Conservation (phyloP, 2,888 invertebrate genomes). For the Lepidocyrtinus sp. region DNA sequence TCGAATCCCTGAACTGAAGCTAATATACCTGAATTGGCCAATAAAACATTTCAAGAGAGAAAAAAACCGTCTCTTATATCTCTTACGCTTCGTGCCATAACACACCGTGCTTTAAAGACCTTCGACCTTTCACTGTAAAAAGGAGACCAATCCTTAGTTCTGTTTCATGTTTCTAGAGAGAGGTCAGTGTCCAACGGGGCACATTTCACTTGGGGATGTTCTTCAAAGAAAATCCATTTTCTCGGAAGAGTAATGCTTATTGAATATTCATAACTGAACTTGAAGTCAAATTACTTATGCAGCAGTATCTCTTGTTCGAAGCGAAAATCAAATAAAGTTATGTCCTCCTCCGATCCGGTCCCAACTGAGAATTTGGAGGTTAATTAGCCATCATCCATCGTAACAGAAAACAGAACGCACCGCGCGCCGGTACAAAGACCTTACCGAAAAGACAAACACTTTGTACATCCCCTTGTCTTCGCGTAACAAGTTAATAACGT, state of each 20-base stretch:
- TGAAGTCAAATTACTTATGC: neutral
- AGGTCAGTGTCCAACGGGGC: neutral
- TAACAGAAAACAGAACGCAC: too few relatives aligned
- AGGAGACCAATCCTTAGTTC: neutral
- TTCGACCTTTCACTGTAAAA: neutral
- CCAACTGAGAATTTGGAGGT: too few relatives aligned
- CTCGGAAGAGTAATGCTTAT: conserved; percentile 30
- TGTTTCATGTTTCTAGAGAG: neutral
- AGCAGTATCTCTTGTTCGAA: neutral
- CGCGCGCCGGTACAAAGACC: too few relatives aligned
- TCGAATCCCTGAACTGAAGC: neutral
- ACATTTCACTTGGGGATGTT: neutral
- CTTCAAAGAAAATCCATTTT: neutral
- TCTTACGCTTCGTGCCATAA: neutral
- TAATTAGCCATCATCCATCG: too few relatives aligned
- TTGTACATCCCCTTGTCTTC: neutral
- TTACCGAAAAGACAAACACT: too few relatives aligned
- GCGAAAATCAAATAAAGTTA: too few relatives aligned
- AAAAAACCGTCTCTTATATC: neutral
- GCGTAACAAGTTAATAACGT: neutral
- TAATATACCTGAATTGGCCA: neutral
- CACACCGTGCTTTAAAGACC: neutral
- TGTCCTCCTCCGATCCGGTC: too few relatives aligned
- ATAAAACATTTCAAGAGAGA: neutral
- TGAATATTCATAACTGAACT: conserved; percentile 45